A percentile compares a stretch with the other conserved stretches of the same genome.
Evolutionary conservation across 2,113 vertebrate species (phyloP).

Genomic region (Boulengeromyrus knoepffleri): DNA sequence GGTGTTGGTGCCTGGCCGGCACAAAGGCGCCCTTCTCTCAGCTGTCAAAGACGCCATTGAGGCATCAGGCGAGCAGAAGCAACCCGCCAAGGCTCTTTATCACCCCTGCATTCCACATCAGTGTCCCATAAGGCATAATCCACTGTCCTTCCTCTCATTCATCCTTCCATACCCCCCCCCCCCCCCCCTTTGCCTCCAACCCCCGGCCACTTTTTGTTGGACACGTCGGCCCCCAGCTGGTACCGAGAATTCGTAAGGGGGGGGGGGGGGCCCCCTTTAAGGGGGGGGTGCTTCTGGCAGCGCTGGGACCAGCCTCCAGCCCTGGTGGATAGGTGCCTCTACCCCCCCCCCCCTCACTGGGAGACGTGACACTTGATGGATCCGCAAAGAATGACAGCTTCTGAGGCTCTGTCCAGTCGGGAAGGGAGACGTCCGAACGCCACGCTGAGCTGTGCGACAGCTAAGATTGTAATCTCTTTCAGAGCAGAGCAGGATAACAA

Average conservation of each 20-base stretch:
- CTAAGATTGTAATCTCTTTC: slow-evolving; percentile 59
- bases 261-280: slow-evolving; percentile 39
- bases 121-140: slow-evolving; percentile 67
- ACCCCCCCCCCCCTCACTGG: slow-evolving; percentile 14
- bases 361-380: slow-evolving; percentile 42
- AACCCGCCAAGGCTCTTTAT: slow-evolving; percentile 85
- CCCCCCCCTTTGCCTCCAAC: slow-evolving; percentile 42
- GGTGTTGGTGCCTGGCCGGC: slow-evolving; percentile 65
- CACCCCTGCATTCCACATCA: slow-evolving; percentile 86
- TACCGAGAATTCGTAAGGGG: slow-evolving; percentile 39
- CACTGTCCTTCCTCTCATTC: slow-evolving; percentile 50
- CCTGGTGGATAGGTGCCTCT: slow-evolving; percentile 50
- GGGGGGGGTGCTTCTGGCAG: slow-evolving; percentile 43
- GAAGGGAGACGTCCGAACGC: slow-evolving; percentile 25
- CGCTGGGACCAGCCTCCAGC: slow-evolving; percentile 52
- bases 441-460: slow-evolving; percentile 52
- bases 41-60: slow-evolving; percentile 94
- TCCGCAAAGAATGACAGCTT: slow-evolving; percentile 68
- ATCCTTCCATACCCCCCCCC: neutral
- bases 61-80: slow-evolving; percentile 64
- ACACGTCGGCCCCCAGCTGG: slow-evolving; percentile 51
- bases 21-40: slow-evolving; percentile 90
- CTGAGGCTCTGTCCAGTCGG: slow-evolving; percentile 79
- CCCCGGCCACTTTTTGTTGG: slow-evolving; percentile 43
- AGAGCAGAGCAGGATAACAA: slow-evolving; percentile 55